Percentiles rank a stretch among this genome's conserved stretches.
Evolutionary conservation across 2,888 invertebrate species (phyloP).

Genomic region (Acronicta leporina): DNA sequence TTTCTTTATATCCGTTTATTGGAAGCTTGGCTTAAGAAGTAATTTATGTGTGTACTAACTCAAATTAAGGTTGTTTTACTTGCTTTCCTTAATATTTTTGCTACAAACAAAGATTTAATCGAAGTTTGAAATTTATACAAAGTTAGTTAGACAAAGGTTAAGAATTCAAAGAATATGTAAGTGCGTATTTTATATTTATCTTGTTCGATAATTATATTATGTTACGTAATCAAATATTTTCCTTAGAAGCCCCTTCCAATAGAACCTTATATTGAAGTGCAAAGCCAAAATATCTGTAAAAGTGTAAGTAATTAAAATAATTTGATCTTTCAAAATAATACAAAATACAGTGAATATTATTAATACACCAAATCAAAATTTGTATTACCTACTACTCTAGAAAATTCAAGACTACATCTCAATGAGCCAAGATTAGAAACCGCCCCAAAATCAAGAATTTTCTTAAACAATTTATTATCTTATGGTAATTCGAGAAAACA

Average conservation of each 20-base stretch:
- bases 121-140: constrained; percentile 1
- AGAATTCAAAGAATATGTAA: background rate
- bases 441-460: constrained; percentile 37
- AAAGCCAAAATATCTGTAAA: too few species aligned
- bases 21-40: constrained; percentile 75
- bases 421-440: constrained; percentile 16
- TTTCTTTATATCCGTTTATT: constrained; percentile 80
- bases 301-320: too few species aligned
- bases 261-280: too few species aligned
- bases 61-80: constrained; percentile 55
- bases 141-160: background rate
- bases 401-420: background rate
- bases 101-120: constrained; percentile 20
- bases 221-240: too few species aligned
- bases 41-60: constrained; percentile 77
- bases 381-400: background rate
- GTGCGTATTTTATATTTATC: background rate
- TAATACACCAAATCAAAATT: background rate
- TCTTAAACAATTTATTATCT: constrained; percentile 57
- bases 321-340: too few species aligned
- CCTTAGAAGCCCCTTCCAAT: too few species aligned
- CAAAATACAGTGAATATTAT: too few species aligned
- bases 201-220: background rate
- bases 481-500: constrained; percentile 56
- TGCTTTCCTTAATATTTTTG: constrained; percentile 28